Evolutionary conservation across 2,888 invertebrate genomes (phyloP), one percentile per base, ranked within the genome.

Genomic region (Nomada flava): DNA sequence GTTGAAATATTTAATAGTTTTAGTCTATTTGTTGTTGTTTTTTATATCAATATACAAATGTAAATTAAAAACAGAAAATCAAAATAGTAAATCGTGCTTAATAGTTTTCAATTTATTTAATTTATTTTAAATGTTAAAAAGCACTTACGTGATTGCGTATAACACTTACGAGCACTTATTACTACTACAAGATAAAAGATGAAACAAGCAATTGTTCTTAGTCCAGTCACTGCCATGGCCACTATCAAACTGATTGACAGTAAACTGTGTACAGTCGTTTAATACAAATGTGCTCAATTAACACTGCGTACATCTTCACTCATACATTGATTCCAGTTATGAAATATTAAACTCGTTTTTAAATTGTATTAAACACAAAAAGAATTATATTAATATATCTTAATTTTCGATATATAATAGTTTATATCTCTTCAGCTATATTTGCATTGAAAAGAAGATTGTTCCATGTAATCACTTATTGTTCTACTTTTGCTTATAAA

Each of bases 191-290:
- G 68, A 29, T 67, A 76, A n/a, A 86, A 62, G 55, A 85, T 69
- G 50, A 87, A 78, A 69, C 63, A 86, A 72, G 59, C 67, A 62
- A 85, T 53, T 60, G 67, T 80, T 73, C 75, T 85, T 65, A 79
- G 59, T 86, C 87, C 76, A 76, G 62, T 77, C 89, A 90, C 86
- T 79, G 81, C 78, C 85, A 75, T 83, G 78, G 79, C 74, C 76
- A 83, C 79, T 82, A 76, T 82, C 67, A 72, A 79, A 89, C 86
- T 86, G 82, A 83, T 79, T 71, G 69, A 76, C 76, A 64, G 65
- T 64, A 68, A 76, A 69, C 83, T 72, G 52, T 59, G 29, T 63
- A 72, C 63, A 67, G 69, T 79, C 86, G 82, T 83, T 75, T 79
- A 78, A 55, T 68, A 81, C 78, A 60, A 85, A 63, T 82, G 78